Evolutionary conservation across 1,140 invertebrate genomes (phyloP).

Genomic region (Diorhabda carinulata): DNA sequence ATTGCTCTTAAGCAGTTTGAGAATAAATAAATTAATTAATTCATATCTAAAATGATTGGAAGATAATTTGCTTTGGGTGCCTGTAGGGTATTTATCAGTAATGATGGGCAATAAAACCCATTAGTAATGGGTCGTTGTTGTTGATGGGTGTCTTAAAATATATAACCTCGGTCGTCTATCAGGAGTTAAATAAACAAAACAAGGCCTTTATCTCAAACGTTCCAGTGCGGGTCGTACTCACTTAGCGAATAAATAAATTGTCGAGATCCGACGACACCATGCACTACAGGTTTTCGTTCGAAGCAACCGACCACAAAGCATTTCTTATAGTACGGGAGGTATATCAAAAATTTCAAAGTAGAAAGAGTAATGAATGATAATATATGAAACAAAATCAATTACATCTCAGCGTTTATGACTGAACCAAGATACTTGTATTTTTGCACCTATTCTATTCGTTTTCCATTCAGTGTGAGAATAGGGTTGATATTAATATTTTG

Average conservation of each 20-base stretch:
- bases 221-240: slow-evolving; percentile 32
- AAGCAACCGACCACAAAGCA: too few species aligned
- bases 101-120: slow-evolving; percentile 20
- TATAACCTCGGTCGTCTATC: slow-evolving; percentile 28
- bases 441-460: too few species aligned
- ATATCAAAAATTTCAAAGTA: too few species aligned
- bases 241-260: slow-evolving; percentile 38
- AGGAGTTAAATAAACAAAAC: slow-evolving; percentile 33
- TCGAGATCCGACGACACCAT: slow-evolving; percentile 25
- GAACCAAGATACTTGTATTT: too few species aligned
- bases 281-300: not conserved
- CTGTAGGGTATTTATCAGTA: slow-evolving; percentile 16
- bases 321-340: too few species aligned
- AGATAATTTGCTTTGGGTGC: slow-evolving; percentile 16
- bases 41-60: slow-evolving; percentile 20
- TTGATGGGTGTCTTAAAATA: slow-evolving; percentile 26
- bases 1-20: not conserved
- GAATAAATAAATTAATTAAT: slow-evolving; percentile 25
- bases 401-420: too few species aligned
- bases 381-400: too few species aligned
- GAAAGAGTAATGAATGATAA: too few species aligned
- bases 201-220: slow-evolving; percentile 38
- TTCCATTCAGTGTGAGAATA: too few species aligned
- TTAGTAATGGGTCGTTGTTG: slow-evolving; percentile 20
- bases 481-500: too few species aligned